Evolutionary conservation across 92 coral and sea anemone genomes (phyloP).

Genomic region (Palythoa grandiflora): DNA sequence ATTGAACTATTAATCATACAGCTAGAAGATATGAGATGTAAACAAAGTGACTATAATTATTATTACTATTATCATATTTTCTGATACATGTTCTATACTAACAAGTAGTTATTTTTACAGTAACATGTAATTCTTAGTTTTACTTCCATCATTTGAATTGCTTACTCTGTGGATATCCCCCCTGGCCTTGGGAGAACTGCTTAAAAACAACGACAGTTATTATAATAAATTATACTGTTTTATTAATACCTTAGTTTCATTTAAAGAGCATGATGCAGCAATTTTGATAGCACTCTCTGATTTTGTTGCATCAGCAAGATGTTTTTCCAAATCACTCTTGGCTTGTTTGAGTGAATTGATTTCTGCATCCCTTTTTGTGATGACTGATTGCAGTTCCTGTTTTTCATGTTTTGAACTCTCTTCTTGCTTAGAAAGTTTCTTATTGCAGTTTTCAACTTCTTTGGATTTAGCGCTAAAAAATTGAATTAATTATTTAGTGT

Average conservation of each 20-base stretch:
- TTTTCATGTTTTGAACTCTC: slow-evolving; percentile 59
- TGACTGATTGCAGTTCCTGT: slow-evolving; percentile 51
- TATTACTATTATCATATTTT: too few species aligned
- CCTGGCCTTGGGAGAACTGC: too few species aligned
- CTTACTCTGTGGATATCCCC: too few species aligned
- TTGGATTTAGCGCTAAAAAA: slow-evolving; percentile 54
- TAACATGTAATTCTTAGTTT: too few species aligned
- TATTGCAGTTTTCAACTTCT: slow-evolving; percentile 55
- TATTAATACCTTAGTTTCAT: slow-evolving; percentile 74
- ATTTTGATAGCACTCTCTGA: slow-evolving; percentile 64
- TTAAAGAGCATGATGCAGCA: slow-evolving; percentile 71
- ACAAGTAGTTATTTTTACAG: too few species aligned
- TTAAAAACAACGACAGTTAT: too few species aligned
- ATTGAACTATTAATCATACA: too few species aligned
- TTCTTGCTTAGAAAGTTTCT: slow-evolving; percentile 58
- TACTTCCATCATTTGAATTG: too few species aligned
- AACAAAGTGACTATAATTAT: too few species aligned
- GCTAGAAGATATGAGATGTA: too few species aligned
- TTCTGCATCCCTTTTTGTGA: slow-evolving; percentile 65
- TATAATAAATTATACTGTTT: not conserved
- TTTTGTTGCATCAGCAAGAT: slow-evolving; percentile 63
- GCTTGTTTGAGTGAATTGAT: slow-evolving; percentile 48
- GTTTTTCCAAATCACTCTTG: slow-evolving; percentile 66
- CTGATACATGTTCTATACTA: too few species aligned
- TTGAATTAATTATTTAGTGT: not conserved